These are phyloP conservation scores for Acanthoscelides obtectus DNA, from an alignment of 2,888 invertebrate genomes.

Conservation along the genomic window DNA sequence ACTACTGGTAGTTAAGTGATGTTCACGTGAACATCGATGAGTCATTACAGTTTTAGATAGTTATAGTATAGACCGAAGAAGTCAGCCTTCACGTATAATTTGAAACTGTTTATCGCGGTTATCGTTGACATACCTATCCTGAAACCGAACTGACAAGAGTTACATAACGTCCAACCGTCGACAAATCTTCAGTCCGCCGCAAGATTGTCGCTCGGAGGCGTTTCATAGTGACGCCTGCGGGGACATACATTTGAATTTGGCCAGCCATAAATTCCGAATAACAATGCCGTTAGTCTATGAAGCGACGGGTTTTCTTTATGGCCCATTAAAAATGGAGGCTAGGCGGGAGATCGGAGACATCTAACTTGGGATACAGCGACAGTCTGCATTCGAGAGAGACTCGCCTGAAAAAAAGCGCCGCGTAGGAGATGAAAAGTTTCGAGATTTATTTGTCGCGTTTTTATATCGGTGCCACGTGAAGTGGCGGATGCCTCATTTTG, in stretches of 20 bases:
- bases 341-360: not conserved
- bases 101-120: too few species aligned
- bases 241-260: slow-evolving; percentile 10
- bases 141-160: too few species aligned
- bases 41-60: too few species aligned
- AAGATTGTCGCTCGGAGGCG: not conserved
- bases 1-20: too few species aligned
- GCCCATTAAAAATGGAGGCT: not conserved
- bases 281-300: slow-evolving; percentile 6
- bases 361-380: not conserved
- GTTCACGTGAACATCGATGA: too few species aligned
- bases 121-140: too few species aligned
- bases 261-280: slow-evolving; percentile 12
- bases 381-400: not conserved
- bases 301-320: not conserved
- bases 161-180: not conserved
- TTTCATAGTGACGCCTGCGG: not conserved
- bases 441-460: not conserved
- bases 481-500: too few species aligned
- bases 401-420: not conserved
- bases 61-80: too few species aligned
- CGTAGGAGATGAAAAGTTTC: not conserved
- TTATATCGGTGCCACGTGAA: not conserved
- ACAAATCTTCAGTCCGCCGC: too few species aligned
- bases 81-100: too few species aligned